Conservation (phyloP, 1,140 invertebrate genomes). For the Psix sp. region DNA sequence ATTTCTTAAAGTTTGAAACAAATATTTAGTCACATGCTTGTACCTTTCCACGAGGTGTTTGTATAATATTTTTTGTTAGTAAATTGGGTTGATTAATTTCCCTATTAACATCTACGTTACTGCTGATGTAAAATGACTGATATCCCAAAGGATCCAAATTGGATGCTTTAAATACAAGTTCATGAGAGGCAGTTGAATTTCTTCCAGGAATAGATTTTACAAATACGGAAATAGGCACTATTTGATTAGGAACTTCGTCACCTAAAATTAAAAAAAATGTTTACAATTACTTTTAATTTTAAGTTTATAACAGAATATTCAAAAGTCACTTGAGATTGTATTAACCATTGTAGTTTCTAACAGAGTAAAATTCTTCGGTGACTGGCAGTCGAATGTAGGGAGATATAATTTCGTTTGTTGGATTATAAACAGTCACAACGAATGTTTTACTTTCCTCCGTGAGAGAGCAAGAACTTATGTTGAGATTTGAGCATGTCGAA, state of each 20-base stretch:
- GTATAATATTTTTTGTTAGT: neutral
- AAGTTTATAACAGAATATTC: no score
- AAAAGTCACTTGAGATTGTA: no score
- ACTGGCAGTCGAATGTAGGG: constrained; percentile 86
- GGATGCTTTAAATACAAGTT: constrained; percentile 8
- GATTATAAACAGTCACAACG: constrained; percentile 87
- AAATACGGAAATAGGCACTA: constrained; percentile 16
- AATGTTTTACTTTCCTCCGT: constrained; percentile 82
- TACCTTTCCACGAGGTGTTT: neutral
- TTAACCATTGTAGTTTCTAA: constrained; percentile 77
- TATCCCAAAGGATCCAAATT: constrained; percentile 10
- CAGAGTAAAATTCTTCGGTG: constrained; percentile 78
- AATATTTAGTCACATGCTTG: no score
- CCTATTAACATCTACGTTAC: neutral
- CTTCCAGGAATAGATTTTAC: constrained; percentile 12
- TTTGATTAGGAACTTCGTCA: constrained; percentile 5
- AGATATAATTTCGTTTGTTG: constrained; percentile 81
- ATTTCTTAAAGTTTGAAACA: no score
- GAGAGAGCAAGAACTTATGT: constrained; percentile 80
- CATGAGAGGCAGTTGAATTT: constrained; percentile 1
- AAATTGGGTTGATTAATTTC: neutral
- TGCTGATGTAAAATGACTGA: constrained; percentile 3
- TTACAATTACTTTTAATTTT: no score
- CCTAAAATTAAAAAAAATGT: constrained; percentile 16
- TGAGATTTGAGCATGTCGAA: constrained; percentile 81